These are phyloP conservation scores for Hyperoplus lanceolatus DNA, from an alignment of 2,797 vertebrate genomes.

Conservation along the genomic window DNA sequence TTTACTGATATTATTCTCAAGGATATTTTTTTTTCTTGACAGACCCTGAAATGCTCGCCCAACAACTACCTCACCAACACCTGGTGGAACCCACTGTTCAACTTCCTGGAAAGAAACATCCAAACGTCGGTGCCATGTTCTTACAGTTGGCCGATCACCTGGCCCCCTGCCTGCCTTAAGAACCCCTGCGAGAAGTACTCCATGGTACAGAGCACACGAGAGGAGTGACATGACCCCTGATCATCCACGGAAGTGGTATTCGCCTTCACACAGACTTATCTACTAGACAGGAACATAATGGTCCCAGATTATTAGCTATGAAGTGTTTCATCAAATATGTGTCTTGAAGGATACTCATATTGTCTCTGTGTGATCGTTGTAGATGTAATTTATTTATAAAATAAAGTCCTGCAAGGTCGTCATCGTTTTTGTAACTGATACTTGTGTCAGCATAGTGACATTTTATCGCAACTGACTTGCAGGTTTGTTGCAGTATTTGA, in stretches of 20 bases:
- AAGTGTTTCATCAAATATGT: constrained; percentile 40
- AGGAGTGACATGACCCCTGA: constrained; percentile 75
- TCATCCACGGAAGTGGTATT: constrained; percentile 22
- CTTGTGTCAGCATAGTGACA: constrained; percentile 26
- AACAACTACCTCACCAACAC: constrained; percentile 96
- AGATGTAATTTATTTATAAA: constrained; percentile 72
- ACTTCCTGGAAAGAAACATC: constrained; percentile 96
- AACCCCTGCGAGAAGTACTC: constrained; percentile 97
- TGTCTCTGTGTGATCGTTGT: constrained; percentile 51
- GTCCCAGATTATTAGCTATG: constrained; percentile 41
- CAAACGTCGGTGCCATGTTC: constrained; percentile 93
- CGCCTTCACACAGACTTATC: constrained; percentile 35
- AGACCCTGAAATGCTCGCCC: constrained; percentile 94
- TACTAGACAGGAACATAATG: constrained; percentile 36
- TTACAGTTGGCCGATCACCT: constrained; percentile 94
- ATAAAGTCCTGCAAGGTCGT: constrained; percentile 26
- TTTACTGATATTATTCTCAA: constrained; percentile 3
- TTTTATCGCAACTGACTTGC: constrained; percentile 33
- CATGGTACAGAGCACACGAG: constrained; percentile 91
- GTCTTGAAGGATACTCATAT: constrained; percentile 31
- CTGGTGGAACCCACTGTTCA: constrained; percentile 98
- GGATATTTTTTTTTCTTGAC: constrained; percentile 32
- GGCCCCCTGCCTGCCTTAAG: constrained; percentile 96
- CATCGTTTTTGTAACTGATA: constrained; percentile 40
- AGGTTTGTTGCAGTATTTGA: constrained; percentile 53